phyloP scores from a whole-genome alignment of 2,888 invertebrate genomes.

The Drosophila pseudotalamancana region DNA sequence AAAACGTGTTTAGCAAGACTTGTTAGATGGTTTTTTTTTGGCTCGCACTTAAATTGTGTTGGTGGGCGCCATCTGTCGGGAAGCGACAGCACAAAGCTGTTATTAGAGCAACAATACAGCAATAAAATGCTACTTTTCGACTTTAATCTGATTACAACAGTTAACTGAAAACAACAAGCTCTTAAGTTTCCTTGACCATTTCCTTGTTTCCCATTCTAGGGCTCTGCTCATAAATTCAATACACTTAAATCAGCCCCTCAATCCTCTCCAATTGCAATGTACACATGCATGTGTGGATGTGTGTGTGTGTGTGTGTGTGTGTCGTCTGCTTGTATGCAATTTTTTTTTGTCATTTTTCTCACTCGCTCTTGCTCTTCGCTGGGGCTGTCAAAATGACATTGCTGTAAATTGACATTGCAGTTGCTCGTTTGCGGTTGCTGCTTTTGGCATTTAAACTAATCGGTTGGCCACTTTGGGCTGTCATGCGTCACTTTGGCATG shows the following conservation, averaged over 20 bases:
- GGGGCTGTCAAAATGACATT: constrained; percentile 41
- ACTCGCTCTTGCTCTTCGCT: not conserved
- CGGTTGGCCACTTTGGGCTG: constrained; percentile 55
- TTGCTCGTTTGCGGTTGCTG: constrained; percentile 28
- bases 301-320: not conserved
- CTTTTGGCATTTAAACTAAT: constrained; percentile 62
- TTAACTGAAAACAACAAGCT: not conserved
- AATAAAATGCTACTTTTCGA: not conserved
- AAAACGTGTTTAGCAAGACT: constrained; percentile 26
- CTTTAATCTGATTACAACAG: constrained; percentile 2
- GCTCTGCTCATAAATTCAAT: constrained; percentile 7
- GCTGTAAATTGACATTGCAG: constrained; percentile 42
- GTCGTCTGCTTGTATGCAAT: constrained; percentile 9
- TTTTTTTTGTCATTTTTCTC: constrained; percentile 28
- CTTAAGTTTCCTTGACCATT: constrained; percentile 1
- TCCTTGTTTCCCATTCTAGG: not conserved
- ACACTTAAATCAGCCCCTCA: constrained; percentile 17
- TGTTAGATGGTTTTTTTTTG: constrained; percentile 6
- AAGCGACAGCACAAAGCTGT: not conserved
- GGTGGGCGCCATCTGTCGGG: constrained; percentile 20
- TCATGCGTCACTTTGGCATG: constrained; percentile 50
- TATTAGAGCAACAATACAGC: not conserved
- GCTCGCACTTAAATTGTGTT: constrained; percentile 4
- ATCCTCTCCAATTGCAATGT: not conserved
- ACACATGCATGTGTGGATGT: not conserved